Evolutionary conservation across 2,113 vertebrate genomes (phyloP), one percentile per base, ranked within the genome.

Genomic region (Peromyscus leucopus): DNA sequence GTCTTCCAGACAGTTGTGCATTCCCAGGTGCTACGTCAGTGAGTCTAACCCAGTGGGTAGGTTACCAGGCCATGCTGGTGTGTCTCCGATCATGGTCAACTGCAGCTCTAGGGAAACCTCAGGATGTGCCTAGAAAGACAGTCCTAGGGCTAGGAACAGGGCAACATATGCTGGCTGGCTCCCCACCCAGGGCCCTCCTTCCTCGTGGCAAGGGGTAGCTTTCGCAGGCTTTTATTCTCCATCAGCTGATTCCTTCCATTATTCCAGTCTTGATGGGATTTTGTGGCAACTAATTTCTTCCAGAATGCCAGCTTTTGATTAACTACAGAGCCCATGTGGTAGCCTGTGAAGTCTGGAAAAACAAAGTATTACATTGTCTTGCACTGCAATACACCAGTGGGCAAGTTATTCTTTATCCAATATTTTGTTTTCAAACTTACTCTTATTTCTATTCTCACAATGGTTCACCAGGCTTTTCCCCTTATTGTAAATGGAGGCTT

Each of bases 281-380:
- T 65, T 33, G 84, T 89, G 57, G 55, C 28, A 91, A 36, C 78
- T 88, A 85, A 86, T 57, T 65, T 85, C 76, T 93, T 57, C n/a
- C 61, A 83, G 79, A 89, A 42, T 86, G 79, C 22, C 59, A 65
- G 51, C 15, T 85, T 76, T 97, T 65, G 85, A 93, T 91, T 61
- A 91, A 65, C 26, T 86, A 42, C 57, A 46, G 15, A 93, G 59
- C 28, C 61, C 28, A 83, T 2, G 33, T 55, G 4, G 26, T 67
- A 48, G 42, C n/a, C 42, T 51, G 31, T 76, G 36, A 75, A 69
- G 51, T 85, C 63, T 90, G 2, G 63, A 91, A 96, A 94, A 39
- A 79, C 51, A 24, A 88, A 95, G 61, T 91, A 71, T 78, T 39
- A 69, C 42, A 88, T 69, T 89, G 84, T 63, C 67, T 78, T 67